phyloP scores from a whole-genome alignment of 2,797 vertebrate species.

The Gephyroberyx darwinii region DNA sequence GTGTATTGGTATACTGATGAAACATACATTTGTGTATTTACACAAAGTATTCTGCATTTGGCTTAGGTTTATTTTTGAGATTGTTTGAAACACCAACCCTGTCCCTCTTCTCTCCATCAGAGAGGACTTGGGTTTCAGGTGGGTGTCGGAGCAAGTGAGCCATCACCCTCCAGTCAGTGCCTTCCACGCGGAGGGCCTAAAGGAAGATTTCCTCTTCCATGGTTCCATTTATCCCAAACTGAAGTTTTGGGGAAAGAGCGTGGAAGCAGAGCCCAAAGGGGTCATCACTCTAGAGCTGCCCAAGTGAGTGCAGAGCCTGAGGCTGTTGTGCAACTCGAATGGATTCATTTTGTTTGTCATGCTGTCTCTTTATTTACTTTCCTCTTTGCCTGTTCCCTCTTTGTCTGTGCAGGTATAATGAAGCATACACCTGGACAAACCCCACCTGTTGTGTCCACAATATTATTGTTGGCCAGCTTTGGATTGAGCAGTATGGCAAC shows the following conservation, averaged over 20 bases:
- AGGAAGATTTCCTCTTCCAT: constrained; percentile 94
- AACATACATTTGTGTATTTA: too few species aligned
- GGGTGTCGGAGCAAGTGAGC: constrained; percentile 97
- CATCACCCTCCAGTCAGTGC: constrained; percentile 98
- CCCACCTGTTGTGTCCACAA: constrained; percentile 98
- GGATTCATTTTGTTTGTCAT: neutral
- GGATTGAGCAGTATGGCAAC: constrained; percentile 98
- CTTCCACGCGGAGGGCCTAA: constrained; percentile 94
- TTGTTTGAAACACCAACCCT: neutral
- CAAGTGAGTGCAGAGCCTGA: constrained; percentile 83
- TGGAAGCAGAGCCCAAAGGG: constrained; percentile 97
- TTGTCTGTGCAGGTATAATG: constrained; percentile 84
- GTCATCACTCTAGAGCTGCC: constrained; percentile 95
- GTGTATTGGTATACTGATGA: too few species aligned
- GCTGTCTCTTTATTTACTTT: neutral
- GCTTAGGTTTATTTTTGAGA: neutral
- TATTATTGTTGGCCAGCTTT: constrained; percentile 97
- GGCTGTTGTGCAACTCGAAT: neutral
- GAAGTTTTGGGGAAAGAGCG: constrained; percentile 99
- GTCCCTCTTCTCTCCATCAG: constrained; percentile 72
- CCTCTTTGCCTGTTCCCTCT: neutral
- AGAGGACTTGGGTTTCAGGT: constrained; percentile 95
- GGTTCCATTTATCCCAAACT: constrained; percentile 98
- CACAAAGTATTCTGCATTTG: neutral
- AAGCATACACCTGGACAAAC: constrained; percentile 98